Conservation (phyloP, 2,113 vertebrate genomes). For the Melanerpes formicivorus region DNA sequence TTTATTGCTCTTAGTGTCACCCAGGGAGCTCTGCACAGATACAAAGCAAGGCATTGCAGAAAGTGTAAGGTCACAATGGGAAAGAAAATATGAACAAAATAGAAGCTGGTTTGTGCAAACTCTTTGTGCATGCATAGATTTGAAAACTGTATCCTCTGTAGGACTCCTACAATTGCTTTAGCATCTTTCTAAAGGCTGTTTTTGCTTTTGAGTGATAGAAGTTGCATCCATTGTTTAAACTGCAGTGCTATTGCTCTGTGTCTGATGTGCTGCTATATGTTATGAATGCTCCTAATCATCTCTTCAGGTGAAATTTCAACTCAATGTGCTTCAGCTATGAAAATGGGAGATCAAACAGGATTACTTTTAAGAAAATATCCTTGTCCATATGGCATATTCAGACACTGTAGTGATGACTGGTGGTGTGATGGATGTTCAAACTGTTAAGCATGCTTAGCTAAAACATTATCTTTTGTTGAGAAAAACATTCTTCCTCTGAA, state of each 20-base stretch:
- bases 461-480: not conserved
- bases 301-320: not conserved
- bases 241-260: not conserved
- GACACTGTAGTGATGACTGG: not conserved
- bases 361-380: not conserved
- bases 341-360: not conserved
- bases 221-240: not conserved
- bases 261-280: not conserved
- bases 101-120: not conserved
- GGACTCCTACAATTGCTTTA: not conserved
- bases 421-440: not conserved
- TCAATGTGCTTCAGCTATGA: not conserved
- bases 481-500: not conserved
- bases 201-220: not conserved
- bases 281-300: not conserved
- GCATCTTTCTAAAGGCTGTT: not conserved
- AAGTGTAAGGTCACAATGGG: fast-evolving
- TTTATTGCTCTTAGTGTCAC: not conserved
- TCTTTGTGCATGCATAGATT: not conserved
- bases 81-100: not conserved
- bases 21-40: not conserved
- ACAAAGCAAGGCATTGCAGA: not conserved
- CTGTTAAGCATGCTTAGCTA: not conserved
- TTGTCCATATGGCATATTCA: not conserved
- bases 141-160: not conserved